Percentiles rank a stretch among this genome's conserved stretches.
Evolutionary conservation across 2,888 invertebrate species (phyloP).

Genomic region (Tiliacea citrago): DNA sequence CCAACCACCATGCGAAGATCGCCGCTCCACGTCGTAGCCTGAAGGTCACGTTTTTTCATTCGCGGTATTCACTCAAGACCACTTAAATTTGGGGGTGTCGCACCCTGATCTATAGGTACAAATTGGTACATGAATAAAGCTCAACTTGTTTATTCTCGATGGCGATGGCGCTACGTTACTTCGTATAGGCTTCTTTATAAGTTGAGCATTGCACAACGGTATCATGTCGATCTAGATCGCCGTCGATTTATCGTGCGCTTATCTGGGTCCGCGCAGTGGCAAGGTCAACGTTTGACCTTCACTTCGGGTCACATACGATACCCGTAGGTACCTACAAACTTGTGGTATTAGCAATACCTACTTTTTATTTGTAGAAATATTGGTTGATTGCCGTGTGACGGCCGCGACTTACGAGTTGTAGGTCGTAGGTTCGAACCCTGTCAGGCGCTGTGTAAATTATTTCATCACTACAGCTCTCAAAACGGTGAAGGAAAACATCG

Average conservation of each 20-base stretch:
- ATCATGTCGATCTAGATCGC: slow-evolving; percentile 64
- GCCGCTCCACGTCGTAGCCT: not conserved
- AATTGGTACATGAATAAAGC: not conserved
- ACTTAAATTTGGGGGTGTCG: not conserved
- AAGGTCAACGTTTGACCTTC: slow-evolving; percentile 62
- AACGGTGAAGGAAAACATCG: too few species aligned
- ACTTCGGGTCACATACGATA: slow-evolving; percentile 59
- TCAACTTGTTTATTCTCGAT: not conserved
- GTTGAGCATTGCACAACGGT: slow-evolving; percentile 52
- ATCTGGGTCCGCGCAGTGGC: slow-evolving; percentile 56
- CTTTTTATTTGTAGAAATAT: slow-evolving; percentile 32
- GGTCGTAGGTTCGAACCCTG: too few species aligned
- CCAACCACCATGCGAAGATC: not conserved
- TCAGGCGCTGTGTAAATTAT: too few species aligned
- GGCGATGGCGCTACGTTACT: slow-evolving; percentile 13
- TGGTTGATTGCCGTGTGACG: not conserved
- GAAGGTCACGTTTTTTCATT: not conserved
- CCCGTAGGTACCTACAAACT: slow-evolving; percentile 34
- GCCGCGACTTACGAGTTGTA: too few species aligned
- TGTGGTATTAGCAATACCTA: slow-evolving; percentile 54
- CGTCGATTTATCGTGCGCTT: slow-evolving; percentile 61
- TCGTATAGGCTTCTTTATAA: slow-evolving; percentile 28
- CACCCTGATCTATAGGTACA: not conserved
- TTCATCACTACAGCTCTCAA: too few species aligned
- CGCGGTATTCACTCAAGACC: not conserved